These are phyloP conservation scores for Neosilurus mollespiculum DNA, from an alignment of 2,797 vertebrate genomes.

Conservation along the genomic window DNA sequence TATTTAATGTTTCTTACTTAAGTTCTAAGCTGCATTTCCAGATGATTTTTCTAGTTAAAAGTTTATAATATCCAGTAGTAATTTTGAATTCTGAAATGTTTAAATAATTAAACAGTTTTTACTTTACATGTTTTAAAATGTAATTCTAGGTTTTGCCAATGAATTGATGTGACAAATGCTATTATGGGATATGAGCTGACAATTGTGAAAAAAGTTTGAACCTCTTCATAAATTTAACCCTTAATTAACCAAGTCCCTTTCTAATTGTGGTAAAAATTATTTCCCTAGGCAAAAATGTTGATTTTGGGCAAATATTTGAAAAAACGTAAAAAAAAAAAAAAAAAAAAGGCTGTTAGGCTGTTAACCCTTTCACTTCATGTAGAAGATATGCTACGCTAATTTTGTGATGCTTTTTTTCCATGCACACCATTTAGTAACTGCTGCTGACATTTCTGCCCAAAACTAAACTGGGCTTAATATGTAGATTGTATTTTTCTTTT, in stretches of 20 bases:
- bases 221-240: neutral
- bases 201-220: neutral
- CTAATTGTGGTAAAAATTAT: no score
- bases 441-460: neutral
- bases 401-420: neutral
- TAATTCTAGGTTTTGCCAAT: neutral
- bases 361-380: no score
- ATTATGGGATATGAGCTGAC: neutral
- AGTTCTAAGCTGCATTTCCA: neutral
- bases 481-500: neutral
- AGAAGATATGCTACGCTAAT: no score
- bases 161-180: neutral
- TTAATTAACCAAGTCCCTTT: no score
- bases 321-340: no score
- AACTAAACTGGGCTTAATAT: neutral
- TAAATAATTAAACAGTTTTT: neutral
- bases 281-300: no score
- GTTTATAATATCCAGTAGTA: neutral
- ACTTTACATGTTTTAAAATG: neutral
- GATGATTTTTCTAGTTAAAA: neutral
- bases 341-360: no score
- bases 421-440: neutral
- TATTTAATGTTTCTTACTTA: neutral
- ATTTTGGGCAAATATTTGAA: no score
- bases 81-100: neutral